Evolutionary conservation across 1,140 invertebrate genomes (phyloP).

Genomic region (Phymorhynchus buccinoides): DNA sequence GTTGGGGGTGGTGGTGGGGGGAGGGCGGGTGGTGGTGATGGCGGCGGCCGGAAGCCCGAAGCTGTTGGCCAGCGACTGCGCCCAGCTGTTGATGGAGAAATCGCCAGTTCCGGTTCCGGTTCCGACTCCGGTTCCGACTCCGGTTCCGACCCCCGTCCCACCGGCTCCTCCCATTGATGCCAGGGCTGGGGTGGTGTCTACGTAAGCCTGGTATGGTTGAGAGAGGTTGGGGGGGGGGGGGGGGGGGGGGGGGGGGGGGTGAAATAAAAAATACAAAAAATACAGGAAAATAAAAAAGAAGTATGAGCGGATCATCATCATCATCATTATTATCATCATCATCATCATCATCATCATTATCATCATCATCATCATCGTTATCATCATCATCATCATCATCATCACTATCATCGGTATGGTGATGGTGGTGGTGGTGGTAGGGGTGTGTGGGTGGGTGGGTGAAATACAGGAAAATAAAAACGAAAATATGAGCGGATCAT

Average conservation of each 20-base stretch:
- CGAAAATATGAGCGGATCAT: too few species aligned
- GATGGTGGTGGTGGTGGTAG: too few species aligned
- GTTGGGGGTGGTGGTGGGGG: slow-evolving; percentile 27
- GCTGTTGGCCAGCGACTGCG: not conserved
- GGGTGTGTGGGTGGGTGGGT: too few species aligned
- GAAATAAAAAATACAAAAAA: too few species aligned
- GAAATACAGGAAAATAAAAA: too few species aligned
- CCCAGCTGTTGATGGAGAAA: not conserved
- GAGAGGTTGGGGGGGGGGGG: not conserved
- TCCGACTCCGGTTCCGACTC: too few species aligned
- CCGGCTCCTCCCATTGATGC: not conserved
- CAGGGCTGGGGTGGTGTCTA: not conserved
- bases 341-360: not conserved
- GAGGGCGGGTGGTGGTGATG: not conserved
- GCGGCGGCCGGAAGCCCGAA: not conserved
- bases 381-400: not conserved
- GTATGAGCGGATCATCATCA: too few species aligned
- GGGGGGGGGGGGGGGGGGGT: not conserved
- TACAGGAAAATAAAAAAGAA: too few species aligned
- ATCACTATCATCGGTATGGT: too few species aligned
- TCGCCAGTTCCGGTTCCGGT: not conserved
- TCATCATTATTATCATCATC: not conserved
- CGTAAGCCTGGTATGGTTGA: not conserved
- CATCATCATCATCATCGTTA: not conserved
- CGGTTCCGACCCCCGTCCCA: too few species aligned